Base-by-base conservation (phyloP, 2,888 invertebrate genomes). In the Acanthoscelides obtectus region DNA sequence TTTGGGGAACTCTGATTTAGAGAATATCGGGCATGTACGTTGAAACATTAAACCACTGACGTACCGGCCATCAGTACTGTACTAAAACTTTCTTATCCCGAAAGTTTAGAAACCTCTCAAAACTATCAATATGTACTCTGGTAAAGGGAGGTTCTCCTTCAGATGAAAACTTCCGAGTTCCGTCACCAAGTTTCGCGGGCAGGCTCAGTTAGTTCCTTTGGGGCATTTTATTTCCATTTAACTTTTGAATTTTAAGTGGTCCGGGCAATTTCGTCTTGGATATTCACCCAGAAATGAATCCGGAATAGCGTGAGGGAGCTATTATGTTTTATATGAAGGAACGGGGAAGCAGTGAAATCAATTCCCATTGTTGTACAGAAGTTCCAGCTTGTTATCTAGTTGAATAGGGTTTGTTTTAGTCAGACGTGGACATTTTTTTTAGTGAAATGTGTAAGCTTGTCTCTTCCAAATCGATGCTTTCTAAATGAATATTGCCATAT, bases 201-300 rank as follows among this genome's bases (percentile, higher is more conserved):
- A 12, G 45, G 17, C 45, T 45, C 6, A 25, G 45, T 45, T 45
- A 45, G 66, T 72, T 70, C 66, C 67, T 68, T 71, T 64, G 22
- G 68, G 68, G 73, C 73, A 71, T 70, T 72, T 71, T 71, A 69
- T 73, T 73, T 73, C 64, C 73, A 73, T 73, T 73, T 71, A 73
- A 73, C 73, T 73, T 73, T 69, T 73, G 73, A 73, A 73, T 73
- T 73, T 71, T 66, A 73, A 73, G 71, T 72, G 45, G 45, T 45
- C 45, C 45, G 45, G 45, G 12, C 45, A 45, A 45, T 45, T 45
- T 70, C 12, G 45, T 45, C 12, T 45, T 12, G 45, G 45, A 45
- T 45, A 45, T 45, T 45, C 45, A 45, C 12, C 45, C 5, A 3
- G 45, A 45, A 17, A 12, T 45, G 45, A 45, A 45, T 3, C 12